Conservation (phyloP, 2,113 vertebrate genomes). For the Lates calcarifer region DNA sequence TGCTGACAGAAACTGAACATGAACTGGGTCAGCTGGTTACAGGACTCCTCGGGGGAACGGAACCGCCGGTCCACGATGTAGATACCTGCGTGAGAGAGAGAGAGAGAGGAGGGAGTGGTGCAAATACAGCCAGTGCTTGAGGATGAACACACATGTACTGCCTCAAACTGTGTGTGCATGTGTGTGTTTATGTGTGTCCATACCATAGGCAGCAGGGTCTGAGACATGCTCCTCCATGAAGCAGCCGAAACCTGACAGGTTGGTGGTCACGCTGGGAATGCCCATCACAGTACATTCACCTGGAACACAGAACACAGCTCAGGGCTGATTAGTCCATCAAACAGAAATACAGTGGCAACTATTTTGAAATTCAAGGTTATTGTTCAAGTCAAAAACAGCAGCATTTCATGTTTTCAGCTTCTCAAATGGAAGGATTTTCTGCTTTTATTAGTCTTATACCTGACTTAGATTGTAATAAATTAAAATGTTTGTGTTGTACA, state of each 20-base stretch:
- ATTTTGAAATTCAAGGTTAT: not conserved
- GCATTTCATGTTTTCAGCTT: not conserved
- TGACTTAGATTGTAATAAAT: too few species aligned
- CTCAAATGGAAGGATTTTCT: not conserved
- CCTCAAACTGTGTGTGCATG: not conserved
- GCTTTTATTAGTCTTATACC: too few species aligned
- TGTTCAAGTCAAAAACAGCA: not conserved
- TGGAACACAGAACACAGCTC: slow-evolving; percentile 69
- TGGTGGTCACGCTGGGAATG: slow-evolving; percentile 98
- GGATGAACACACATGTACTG: not conserved
- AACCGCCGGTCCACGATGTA: slow-evolving; percentile 97
- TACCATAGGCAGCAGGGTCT: slow-evolving; percentile 95
- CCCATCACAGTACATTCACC: slow-evolving; percentile 99
- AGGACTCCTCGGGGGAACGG: slow-evolving; percentile 92
- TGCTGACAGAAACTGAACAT: slow-evolving; percentile 96
- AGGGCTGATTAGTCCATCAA: not conserved
- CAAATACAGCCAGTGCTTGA: not conserved
- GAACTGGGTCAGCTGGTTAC: slow-evolving; percentile 97
- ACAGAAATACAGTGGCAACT: too few species aligned
- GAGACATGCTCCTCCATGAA: slow-evolving; percentile 98
- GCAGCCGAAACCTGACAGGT: slow-evolving; percentile 97
- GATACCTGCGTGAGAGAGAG: slow-evolving; percentile 84
- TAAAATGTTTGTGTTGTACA: not conserved
- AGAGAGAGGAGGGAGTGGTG: fast-evolving
- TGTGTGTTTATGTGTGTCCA: not conserved